Evolutionary conservation across 2,888 invertebrate genomes (phyloP), one percentile per base, ranked within the genome.

Genomic region (Plagiodera versicolora): DNA sequence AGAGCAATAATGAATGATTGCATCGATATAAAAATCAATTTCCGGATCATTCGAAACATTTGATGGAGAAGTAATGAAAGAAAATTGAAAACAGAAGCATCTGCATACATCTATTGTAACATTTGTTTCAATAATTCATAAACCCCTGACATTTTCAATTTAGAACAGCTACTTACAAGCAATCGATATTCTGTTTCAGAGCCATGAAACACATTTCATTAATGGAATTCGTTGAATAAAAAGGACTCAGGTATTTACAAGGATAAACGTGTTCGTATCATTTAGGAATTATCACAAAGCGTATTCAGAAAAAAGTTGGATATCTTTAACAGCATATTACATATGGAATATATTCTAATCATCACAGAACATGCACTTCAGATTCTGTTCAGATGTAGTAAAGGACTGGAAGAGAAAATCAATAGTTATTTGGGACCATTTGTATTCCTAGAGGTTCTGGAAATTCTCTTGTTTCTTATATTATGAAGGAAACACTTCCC

Each of bases 31-130:
- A 52, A 52, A 52, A 39, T 52, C 39, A 52, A 52, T 52, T 52
- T 52, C 52, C 52, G 52, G 52, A 39, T 52, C 39, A 52, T 52
- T 39, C 52, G 39, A 35, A 52, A 52, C 39, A 52, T 14, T 52
- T 39, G 20, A 14, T 52, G 4, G 8, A 10, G 18, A 58, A 9
- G 57, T 57, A 57, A 24, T 58, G 54, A 61, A 50, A 50, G 50
- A 58, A 58, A 58, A 61, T 61, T 58, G 58, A 45, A 58, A 61
- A 61, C 39, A 39, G 39, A 58, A 58, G 47, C 32, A 28, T 47
- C 46, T 45, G 32, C 10, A 32, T 32, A 32, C 11, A 9, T 32
- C 8, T 10, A 9, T 11, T 32, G 32, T 11, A 32, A 6, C 32
- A 2, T 6, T 32, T 32, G 32, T 32, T 32, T 32, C 32, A 32